Evolutionary conservation across 2,113 vertebrate genomes (phyloP).

Genomic region (Arizona elegans): DNA sequence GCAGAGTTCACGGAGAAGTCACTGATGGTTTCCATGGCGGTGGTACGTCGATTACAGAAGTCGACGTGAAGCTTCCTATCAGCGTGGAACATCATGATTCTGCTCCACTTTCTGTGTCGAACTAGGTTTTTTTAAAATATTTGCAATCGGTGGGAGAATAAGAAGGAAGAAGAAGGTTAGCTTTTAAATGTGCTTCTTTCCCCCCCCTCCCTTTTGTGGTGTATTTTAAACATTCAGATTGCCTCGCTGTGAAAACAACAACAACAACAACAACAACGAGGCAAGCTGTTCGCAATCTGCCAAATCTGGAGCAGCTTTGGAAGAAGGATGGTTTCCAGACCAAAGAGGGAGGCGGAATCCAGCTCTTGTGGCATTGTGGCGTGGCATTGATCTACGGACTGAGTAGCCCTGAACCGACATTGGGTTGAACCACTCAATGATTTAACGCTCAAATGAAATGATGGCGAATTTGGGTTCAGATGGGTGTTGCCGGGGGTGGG

Average conservation of each 20-base stretch:
- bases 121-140: not conserved
- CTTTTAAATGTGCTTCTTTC: slow-evolving; percentile 27
- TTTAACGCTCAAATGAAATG: not conserved
- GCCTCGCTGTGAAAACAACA: not conserved
- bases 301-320: not conserved
- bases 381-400: not conserved
- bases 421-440: not conserved
- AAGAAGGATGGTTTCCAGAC: not conserved
- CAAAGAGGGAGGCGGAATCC: not conserved
- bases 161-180: not conserved
- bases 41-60: slow-evolving; percentile 19
- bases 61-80: not conserved
- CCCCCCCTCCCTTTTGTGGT: slow-evolving; percentile 10
- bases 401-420: not conserved
- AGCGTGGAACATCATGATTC: not conserved
- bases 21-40: not conserved
- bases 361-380: too few species aligned
- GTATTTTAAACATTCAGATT: slow-evolving; percentile 23
- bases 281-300: not conserved
- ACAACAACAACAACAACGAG: not conserved
- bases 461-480: not conserved
- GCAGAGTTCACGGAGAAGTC: slow-evolving; percentile 46
- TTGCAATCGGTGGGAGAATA: not conserved
- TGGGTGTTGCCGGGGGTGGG: too few species aligned
- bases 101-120: slow-evolving; percentile 20